Base-by-base conservation (phyloP, 2,113 vertebrate species). In the Ageneiosus marmoratus region DNA sequence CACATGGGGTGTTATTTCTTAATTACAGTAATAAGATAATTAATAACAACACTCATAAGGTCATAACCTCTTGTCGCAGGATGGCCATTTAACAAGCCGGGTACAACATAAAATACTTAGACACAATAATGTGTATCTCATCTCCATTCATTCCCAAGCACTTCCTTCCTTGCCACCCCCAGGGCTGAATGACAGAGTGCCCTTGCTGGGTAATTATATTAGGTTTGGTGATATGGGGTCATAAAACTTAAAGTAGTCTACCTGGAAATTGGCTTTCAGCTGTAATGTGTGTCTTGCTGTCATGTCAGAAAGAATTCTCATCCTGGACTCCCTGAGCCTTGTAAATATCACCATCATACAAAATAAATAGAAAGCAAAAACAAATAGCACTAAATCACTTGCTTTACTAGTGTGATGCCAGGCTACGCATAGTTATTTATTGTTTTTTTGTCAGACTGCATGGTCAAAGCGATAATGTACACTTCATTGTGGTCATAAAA, bases 191-290 rank as follows among this genome's bases (percentile, higher is more conserved):
- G 94, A 94, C 93, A 67, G 83, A 90, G 88, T 92, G 93, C 90
- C 94, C 94, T 94, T 95, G 94, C 84, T 75, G 89, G 88, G 89
- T 94, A 94, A 94, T 94, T 95, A 94, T 93, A 93, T 94, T 93
- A 91, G 88, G 91, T 91, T 93, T 89, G 88, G 91, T 85, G 89
- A 91, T 92, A 90, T 83, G 86, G 86, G 89, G 91, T 93, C 93
- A 91, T 94, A 94, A 95, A 95, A 94, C 91, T 91, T 91, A 89
- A 91, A 93, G 90, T 88, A 92, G 92, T 94, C 91, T 92, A 93
- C 93, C 92, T 93, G 89, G 91, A 88, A 93, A 94, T 93, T 92
- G 92, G 91, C 91, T 93, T 92, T 90, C 86, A 88, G 87, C 90
- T 86, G 72, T 63, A 87, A 85, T 55, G 83, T 91, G 88, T 87